Base-by-base conservation (phyloP, 2,113 vertebrate species). In the Ia io region DNA sequence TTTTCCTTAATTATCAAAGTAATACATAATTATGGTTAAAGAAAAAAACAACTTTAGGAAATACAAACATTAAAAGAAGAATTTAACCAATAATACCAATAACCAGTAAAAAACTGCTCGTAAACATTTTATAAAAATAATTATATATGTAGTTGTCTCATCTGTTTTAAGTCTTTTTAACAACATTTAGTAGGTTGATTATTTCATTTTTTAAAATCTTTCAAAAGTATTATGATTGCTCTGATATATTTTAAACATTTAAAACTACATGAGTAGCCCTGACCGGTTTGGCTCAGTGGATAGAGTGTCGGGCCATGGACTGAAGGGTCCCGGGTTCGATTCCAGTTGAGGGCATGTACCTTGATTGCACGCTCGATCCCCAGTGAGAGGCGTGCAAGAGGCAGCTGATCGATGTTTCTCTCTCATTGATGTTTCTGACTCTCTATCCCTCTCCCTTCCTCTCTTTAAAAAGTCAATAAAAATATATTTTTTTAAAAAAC, bases 241-340 rank as follows among this genome's bases (percentile, higher is more conserved):
- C 44, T 53, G 25, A 6, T 73, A 10, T 95, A 56, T 93, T 92
- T 92, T 86, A 51, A 94, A 37, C 35, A 91, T 61, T 80, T 90
- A n/a, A 82, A 91, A 51, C 28, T 73, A 22, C 37, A 25, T 42
- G 25, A 63, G 61, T 63, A 63, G 12, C 59, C 59, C 59, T 61
- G 59, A 61, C 9, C 4, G 4, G 23, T 28, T 61, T 61, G 59
- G 59, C 59, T 61, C 59, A 25, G 10, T 61, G 59, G 23, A 61
- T 61, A 61, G 59, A 28, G 59, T 11, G 4, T 61, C 4, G 9
- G 59, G 10, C 59, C 3, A 4, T 28, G 59, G 59, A 61, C 10
- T 61, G 23, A 61, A 61, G 23, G 25, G 25, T 61, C 59, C 25
- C 10, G 9, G 9, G 59, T 61, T 61, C 23, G 10, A 61, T 61